These are phyloP conservation scores for Philypnodon macrostomus DNA, from an alignment of 2,797 vertebrate species.

Conservation along the genomic window DNA sequence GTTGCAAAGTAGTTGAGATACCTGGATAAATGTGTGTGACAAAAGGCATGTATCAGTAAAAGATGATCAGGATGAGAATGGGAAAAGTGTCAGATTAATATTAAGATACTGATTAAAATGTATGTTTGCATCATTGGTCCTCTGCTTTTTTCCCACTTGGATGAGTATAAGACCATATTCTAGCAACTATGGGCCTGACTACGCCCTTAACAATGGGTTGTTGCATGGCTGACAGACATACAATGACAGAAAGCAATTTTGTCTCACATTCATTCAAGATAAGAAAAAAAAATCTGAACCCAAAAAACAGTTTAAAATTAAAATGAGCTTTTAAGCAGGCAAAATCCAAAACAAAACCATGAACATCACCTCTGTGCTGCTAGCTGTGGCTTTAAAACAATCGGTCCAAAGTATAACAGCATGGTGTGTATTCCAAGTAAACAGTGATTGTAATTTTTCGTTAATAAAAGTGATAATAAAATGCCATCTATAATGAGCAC, in stretches of 20 bases:
- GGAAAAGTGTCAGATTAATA: too few species aligned
- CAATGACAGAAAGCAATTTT: too few species aligned
- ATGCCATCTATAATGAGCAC: slow-evolving; percentile 1
- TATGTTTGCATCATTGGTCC: too few species aligned
- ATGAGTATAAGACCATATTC: too few species aligned
- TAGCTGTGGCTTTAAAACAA: slow-evolving; percentile 7
- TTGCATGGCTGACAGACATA: too few species aligned
- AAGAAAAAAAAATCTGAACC: too few species aligned
- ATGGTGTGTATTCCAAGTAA: slow-evolving; percentile 12
- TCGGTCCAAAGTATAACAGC: not conserved
- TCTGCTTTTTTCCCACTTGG: too few species aligned
- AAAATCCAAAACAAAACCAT: not conserved
- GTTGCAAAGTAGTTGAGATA: slow-evolving; percentile 99
- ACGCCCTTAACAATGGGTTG: too few species aligned
- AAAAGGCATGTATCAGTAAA: not conserved
- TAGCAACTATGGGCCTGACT: too few species aligned
- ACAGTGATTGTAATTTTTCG: not conserved
- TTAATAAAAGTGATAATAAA: slow-evolving; percentile 7
- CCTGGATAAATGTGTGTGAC: slow-evolving; percentile 61
- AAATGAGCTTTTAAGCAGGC: not conserved
- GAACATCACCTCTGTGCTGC: not conserved
- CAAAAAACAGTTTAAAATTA: not conserved
- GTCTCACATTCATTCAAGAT: too few species aligned
- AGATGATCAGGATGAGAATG: not conserved
- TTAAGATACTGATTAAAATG: too few species aligned